phyloP scores from a whole-genome alignment of 2,888 invertebrate genomes.

The Habrosyne pyritoides region DNA sequence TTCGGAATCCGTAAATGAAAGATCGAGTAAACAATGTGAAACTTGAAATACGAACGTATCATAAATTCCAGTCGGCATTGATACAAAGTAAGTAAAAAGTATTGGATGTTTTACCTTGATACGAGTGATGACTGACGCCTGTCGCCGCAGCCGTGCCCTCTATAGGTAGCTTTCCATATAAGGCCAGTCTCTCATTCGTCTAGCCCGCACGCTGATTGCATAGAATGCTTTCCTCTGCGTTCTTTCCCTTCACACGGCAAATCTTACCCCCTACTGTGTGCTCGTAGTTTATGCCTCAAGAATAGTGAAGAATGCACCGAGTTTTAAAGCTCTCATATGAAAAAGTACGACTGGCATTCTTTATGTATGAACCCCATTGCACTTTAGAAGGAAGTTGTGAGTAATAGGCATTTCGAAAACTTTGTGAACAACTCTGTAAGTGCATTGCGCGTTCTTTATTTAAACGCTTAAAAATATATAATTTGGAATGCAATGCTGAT shows the following conservation, averaged over 20 bases:
- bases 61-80: constrained; percentile 18
- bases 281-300: constrained; percentile 6
- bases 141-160: constrained; percentile 18
- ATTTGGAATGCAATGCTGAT: background rate
- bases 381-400: background rate
- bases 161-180: constrained; percentile 45
- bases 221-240: constrained; percentile 34
- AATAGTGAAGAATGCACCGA: background rate
- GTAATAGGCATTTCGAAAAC: background rate
- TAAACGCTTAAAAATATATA: background rate
- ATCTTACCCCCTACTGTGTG: constrained; percentile 21
- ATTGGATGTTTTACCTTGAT: constrained; percentile 20
- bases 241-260: constrained; percentile 31
- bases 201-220: constrained; percentile 40
- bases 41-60: constrained; percentile 10
- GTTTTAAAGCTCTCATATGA: background rate
- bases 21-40: background rate
- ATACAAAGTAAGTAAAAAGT: constrained; percentile 13
- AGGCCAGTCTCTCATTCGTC: constrained; percentile 27
- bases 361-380: background rate
- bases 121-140: constrained; percentile 26
- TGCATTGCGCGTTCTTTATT: background rate
- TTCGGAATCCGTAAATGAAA: background rate
- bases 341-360: background rate
- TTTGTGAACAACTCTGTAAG: background rate